Percentiles rank a stretch among this genome's conserved stretches.
phyloP scores from a whole-genome alignment of 2,797 vertebrate species.

The Thaleichthys pacificus region DNA sequence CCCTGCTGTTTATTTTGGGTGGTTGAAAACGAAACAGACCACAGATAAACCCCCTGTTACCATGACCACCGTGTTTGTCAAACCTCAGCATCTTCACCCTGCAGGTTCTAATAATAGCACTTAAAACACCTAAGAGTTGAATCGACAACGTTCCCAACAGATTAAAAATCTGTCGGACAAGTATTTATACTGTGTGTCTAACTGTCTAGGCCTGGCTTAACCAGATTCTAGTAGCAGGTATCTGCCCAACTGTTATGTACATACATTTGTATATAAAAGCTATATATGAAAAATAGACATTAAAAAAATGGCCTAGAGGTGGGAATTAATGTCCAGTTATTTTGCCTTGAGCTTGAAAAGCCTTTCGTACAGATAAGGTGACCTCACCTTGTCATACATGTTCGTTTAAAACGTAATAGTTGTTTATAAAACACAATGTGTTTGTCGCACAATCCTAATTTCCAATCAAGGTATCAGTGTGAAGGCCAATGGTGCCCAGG shows the following conservation, averaged over 20 bases:
- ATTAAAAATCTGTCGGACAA: not conserved
- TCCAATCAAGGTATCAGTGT: too few relatives aligned
- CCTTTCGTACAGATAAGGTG: not conserved
- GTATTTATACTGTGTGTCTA: not conserved
- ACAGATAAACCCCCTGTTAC: not conserved
- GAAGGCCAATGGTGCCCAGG: too few relatives aligned
- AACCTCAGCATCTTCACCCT: not conserved
- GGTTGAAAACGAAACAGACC: not conserved
- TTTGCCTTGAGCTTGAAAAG: not conserved
- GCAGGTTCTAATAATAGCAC: constrained; percentile 6
- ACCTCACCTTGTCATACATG: not conserved
- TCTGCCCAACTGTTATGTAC: constrained; percentile 12
- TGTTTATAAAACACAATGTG: not conserved
- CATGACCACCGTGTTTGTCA: not conserved
- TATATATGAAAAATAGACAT: constrained; percentile 11
- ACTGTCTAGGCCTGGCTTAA: not conserved
- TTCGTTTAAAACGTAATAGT: not conserved
- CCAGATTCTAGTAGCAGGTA: not conserved
- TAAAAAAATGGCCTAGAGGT: not conserved
- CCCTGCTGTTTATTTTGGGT: constrained; percentile 18
- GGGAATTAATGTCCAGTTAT: not conserved
- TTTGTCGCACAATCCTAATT: not conserved
- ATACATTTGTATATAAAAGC: constrained; percentile 28
- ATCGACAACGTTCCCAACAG: not conserved
- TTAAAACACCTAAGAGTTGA: constrained; percentile 5